A percentile compares a stretch with the other conserved stretches of the same genome.
These are phyloP conservation scores for Zelleria hepariella DNA, from an alignment of 2,888 invertebrate genomes.

Conservation along the genomic window DNA sequence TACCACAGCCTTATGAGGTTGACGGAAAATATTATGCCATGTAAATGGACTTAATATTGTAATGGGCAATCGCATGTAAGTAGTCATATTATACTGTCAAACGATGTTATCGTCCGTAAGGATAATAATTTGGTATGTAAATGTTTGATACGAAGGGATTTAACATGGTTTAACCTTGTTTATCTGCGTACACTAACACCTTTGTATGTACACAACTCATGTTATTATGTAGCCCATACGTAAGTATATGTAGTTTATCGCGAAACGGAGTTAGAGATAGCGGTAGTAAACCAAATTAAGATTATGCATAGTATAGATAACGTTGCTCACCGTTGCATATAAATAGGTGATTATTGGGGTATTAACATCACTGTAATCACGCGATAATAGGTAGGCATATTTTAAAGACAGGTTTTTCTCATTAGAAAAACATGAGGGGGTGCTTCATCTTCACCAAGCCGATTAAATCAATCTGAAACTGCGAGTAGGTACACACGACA, in stretches of 20 bases:
- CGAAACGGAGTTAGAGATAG: conserved; percentile 5
- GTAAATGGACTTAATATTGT: not conserved
- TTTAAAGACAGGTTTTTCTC: not conserved
- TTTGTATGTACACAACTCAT: not conserved
- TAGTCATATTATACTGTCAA: not conserved
- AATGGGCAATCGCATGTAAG: not conserved
- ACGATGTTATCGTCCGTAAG: not conserved
- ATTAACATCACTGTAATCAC: too few relatives aligned
- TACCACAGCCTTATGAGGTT: not conserved
- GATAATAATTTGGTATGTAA: conserved; percentile 1
- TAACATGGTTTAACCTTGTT: not conserved
- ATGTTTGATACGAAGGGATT: not conserved
- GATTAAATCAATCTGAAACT: too few relatives aligned
- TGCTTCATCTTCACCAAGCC: not conserved
- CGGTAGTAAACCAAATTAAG: conserved; percentile 6
- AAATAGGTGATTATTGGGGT: too few relatives aligned
- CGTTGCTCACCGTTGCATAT: not conserved
- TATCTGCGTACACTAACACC: not conserved
- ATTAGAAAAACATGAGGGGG: not conserved
- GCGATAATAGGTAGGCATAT: not conserved
- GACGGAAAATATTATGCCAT: not conserved
- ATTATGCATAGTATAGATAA: conserved; percentile 7
- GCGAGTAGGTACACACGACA: too few relatives aligned
- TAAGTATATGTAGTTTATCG: not conserved
- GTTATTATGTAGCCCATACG: not conserved